phyloP scores from a whole-genome alignment of 2,797 vertebrate genomes.

The Cryptoblepharus egeriae region DNA sequence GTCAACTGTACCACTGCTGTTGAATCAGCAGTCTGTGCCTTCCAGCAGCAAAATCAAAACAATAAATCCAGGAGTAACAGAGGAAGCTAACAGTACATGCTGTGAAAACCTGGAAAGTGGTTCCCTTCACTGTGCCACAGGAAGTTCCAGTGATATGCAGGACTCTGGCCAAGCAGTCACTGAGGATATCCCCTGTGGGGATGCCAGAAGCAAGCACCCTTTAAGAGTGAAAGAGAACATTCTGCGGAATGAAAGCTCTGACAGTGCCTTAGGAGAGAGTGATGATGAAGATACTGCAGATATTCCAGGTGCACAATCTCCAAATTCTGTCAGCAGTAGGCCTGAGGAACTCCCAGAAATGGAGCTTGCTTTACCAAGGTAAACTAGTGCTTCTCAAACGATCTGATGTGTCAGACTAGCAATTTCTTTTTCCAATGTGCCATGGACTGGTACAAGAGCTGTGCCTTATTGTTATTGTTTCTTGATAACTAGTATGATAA shows the following conservation, averaged over 20 bases:
- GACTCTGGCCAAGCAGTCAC: constrained; percentile 44
- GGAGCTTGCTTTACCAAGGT: constrained; percentile 86
- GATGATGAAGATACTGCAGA: constrained; percentile 77
- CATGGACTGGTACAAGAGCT: too few species aligned
- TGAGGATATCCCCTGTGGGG: constrained; percentile 74
- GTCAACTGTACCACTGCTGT: neutral
- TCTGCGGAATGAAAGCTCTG: constrained; percentile 84
- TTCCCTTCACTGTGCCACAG: constrained; percentile 26
- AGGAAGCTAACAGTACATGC: constrained; percentile 45
- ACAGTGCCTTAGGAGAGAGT: constrained; percentile 86
- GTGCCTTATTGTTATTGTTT: too few species aligned
- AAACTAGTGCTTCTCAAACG: neutral
- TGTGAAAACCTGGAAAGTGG: constrained; percentile 30
- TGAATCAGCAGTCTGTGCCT: neutral
- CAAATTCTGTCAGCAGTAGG: constrained; percentile 28
- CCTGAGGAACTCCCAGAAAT: constrained; percentile 73
- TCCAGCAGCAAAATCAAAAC: neutral
- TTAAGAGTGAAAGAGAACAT: constrained; percentile 77
- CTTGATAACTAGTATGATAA: too few species aligned
- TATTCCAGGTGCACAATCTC: constrained; percentile 37
- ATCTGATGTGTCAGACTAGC: too few species aligned
- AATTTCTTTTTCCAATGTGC: too few species aligned
- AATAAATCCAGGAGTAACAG: neutral
- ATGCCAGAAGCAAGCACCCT: constrained; percentile 52
- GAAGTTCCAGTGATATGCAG: constrained; percentile 47